A percentile compares a stretch with the other conserved stretches of the same genome.
Evolutionary conservation across 2,888 invertebrate genomes (phyloP).

Genomic region (Lacanobia wlatinum): DNA sequence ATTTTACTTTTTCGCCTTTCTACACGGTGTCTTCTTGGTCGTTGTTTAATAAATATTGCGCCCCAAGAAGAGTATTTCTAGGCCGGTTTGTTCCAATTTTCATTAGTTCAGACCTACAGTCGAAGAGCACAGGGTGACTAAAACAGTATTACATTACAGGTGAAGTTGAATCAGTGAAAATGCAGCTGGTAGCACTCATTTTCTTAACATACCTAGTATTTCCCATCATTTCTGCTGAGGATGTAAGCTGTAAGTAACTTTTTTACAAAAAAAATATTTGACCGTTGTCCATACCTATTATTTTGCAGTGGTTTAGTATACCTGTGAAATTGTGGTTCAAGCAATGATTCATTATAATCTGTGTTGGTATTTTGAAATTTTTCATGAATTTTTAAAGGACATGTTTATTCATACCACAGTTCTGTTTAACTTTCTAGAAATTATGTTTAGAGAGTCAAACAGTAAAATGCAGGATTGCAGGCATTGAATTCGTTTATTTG

Average conservation of each 20-base stretch:
- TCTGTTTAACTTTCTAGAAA: too few relatives aligned
- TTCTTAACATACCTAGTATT: slow-evolving; percentile 74
- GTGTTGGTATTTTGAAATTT: background rate
- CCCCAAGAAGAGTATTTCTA: slow-evolving; percentile 80
- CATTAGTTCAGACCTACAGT: slow-evolving; percentile 51
- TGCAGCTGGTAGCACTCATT: slow-evolving; percentile 75
- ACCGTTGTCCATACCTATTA: background rate
- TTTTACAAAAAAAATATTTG: background rate
- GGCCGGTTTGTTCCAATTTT: slow-evolving; percentile 48
- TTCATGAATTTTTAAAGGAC: background rate
- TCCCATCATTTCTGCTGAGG: slow-evolving; percentile 79
- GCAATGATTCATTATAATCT: too few relatives aligned
- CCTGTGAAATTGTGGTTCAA: too few relatives aligned
- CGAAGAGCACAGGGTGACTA: slow-evolving; percentile 33
- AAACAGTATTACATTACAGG: slow-evolving; percentile 52
- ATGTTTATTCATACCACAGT: too few relatives aligned
- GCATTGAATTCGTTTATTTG: slow-evolving; percentile 17
- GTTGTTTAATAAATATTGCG: slow-evolving; percentile 83
- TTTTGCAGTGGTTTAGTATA: too few relatives aligned
- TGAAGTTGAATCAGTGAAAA: slow-evolving; percentile 66
- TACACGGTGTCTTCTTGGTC: slow-evolving; percentile 72
- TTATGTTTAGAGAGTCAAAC: background rate
- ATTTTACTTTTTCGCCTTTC: slow-evolving; percentile 74
- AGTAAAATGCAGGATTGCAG: background rate
- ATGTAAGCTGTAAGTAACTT: slow-evolving; percentile 84